phyloP scores from a whole-genome alignment of 2,113 vertebrate species.

The Oryctolagus cuniculus region DNA sequence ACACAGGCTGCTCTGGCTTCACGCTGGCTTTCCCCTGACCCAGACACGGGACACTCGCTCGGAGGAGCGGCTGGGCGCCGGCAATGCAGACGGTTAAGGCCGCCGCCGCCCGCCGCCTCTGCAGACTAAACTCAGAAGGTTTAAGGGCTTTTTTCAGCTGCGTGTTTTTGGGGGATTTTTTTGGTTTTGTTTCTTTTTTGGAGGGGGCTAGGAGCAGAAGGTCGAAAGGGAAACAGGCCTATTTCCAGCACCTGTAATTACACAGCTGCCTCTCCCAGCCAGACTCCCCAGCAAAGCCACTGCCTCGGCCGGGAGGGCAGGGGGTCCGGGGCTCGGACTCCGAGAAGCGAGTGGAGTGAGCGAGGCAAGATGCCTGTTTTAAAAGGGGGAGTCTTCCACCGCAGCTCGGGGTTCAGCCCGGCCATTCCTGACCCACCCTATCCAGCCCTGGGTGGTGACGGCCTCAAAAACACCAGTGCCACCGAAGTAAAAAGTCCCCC shows the following conservation, averaged over 20 bases:
- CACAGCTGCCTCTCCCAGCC: slow-evolving; percentile 25
- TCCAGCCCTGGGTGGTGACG: slow-evolving; percentile 39
- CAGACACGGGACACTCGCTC: slow-evolving; percentile 54
- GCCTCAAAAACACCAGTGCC: slow-evolving; percentile 66
- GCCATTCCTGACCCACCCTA: neutral
- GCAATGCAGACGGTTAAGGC: slow-evolving; percentile 52
- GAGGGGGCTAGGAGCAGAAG: neutral
- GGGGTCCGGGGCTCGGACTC: neutral
- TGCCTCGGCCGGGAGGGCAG: neutral
- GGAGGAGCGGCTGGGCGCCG: slow-evolving; percentile 31
- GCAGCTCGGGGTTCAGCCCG: neutral
- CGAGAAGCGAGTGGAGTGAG: rapidly evolving
- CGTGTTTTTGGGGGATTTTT: slow-evolving; percentile 35
- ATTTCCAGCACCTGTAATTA: slow-evolving; percentile 74
- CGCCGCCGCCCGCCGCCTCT: slow-evolving; percentile 45
- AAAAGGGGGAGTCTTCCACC: neutral
- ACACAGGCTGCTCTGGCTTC: neutral
- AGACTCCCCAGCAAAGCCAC: neutral
- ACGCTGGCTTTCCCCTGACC: slow-evolving; percentile 8
- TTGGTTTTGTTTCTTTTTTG: slow-evolving; percentile 53
- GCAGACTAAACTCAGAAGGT: slow-evolving; percentile 81
- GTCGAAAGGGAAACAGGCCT: slow-evolving; percentile 37
- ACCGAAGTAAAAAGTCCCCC: slow-evolving; percentile 76
- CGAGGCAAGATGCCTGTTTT: neutral
- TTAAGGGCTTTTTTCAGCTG: slow-evolving; percentile 49